Evolutionary conservation across 2,888 invertebrate species (phyloP).

Genomic region (Hoplodrina blanda): DNA sequence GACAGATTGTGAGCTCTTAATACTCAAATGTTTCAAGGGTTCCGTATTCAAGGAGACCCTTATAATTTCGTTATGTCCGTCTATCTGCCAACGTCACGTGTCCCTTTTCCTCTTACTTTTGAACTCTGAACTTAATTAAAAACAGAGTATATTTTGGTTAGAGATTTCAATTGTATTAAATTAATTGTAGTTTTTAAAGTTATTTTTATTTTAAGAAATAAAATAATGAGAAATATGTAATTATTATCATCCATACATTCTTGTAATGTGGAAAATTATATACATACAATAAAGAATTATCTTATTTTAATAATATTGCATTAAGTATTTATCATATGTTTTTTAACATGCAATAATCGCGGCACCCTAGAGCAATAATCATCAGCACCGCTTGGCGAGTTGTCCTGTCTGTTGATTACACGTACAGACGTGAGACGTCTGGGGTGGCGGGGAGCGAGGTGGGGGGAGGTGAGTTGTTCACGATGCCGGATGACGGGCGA

Average conservation of each 20-base stretch:
- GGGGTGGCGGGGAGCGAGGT: not conserved
- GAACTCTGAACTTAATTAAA: not conserved
- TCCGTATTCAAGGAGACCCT: constrained; percentile 15
- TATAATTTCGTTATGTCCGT: constrained; percentile 28
- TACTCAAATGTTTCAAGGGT: constrained; percentile 13
- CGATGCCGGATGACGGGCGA: constrained; percentile 12
- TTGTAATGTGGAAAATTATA: too few relatives aligned
- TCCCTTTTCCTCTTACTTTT: constrained; percentile 32
- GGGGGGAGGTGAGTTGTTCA: not conserved
- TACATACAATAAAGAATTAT: too few relatives aligned
- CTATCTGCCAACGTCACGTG: not conserved
- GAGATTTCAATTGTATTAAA: not conserved
- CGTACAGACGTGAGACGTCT: not conserved
- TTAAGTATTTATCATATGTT: too few relatives aligned
- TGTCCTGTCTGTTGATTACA: constrained; percentile 10
- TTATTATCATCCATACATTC: too few relatives aligned
- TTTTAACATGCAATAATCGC: not conserved
- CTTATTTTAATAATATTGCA: too few relatives aligned
- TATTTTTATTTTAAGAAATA: too few relatives aligned
- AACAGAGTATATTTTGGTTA: not conserved
- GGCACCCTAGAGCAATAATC: not conserved
- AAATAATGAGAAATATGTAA: too few relatives aligned
- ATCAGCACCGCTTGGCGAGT: not conserved
- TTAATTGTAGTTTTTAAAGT: too few relatives aligned
- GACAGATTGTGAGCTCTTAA: constrained; percentile 31